A percentile compares a stretch with the other conserved stretches of the same genome.
These are phyloP conservation scores for Tetrao urogallus DNA, from an alignment of 2,113 vertebrate species.

Conservation along the genomic window DNA sequence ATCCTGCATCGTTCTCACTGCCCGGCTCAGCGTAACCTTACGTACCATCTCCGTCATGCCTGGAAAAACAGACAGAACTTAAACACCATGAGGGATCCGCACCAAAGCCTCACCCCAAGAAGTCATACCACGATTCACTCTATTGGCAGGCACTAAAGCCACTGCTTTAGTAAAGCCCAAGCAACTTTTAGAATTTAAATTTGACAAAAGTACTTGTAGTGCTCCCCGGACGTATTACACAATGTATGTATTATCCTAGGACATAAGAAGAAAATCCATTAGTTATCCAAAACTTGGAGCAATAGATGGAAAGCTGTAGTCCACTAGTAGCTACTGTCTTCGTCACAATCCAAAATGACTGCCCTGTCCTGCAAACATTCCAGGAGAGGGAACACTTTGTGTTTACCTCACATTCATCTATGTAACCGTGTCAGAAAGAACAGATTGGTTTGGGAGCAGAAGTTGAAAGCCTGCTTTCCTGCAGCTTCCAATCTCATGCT, in stretches of 20 bases:
- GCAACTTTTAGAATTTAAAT: not conserved
- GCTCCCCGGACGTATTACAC: not conserved
- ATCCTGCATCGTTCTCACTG: conserved; percentile 91
- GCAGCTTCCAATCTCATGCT: not conserved
- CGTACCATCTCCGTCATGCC: conserved; percentile 96
- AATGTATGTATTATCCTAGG: not conserved
- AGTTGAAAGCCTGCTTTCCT: not conserved
- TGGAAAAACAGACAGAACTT: conserved; percentile 37
- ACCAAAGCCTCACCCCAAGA: not conserved
- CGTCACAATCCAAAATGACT: not conserved
- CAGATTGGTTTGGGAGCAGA: not conserved
- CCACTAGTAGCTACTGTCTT: not conserved
- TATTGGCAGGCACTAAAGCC: not conserved
- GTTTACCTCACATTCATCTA: not conserved
- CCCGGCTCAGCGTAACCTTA: conserved; percentile 93
- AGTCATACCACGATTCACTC: not conserved
- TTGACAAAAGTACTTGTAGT: not conserved
- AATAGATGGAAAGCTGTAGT: not conserved
- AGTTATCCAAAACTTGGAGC: not conserved
- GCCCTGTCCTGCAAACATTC: not conserved
- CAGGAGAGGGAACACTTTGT: not conserved
- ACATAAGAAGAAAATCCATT: not conserved
- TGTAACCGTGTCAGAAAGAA: not conserved
- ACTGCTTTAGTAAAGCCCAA: not conserved
- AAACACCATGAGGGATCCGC: not conserved